Conservation (phyloP, 2,113 vertebrate genomes). For the Channa maculata region DNA sequence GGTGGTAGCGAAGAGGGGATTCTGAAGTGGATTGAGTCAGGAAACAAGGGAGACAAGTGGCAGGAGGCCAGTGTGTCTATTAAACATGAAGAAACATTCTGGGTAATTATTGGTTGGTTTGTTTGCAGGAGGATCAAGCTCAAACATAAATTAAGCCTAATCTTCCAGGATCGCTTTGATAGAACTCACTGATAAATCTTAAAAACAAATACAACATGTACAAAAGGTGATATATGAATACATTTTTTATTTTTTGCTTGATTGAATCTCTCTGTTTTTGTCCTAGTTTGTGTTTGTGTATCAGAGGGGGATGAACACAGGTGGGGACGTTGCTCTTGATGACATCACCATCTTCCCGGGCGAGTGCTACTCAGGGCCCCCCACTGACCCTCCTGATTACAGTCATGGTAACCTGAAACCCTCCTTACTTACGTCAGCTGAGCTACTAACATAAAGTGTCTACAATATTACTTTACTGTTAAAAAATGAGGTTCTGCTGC, state of each 20-base stretch:
- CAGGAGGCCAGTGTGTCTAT: constrained; percentile 51
- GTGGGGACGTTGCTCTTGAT: constrained; percentile 78
- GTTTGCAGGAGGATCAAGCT: too few species aligned
- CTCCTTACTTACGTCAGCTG: neutral
- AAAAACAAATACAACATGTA: neutral
- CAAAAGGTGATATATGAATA: too few species aligned
- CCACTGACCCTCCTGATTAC: constrained; percentile 23
- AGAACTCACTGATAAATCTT: neutral
- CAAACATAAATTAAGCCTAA: too few species aligned
- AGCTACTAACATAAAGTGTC: neutral
- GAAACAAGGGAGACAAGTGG: constrained; percentile 75
- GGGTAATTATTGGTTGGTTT: constrained; percentile 68
- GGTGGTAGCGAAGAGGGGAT: constrained; percentile 58
- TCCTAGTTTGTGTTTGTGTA: constrained; percentile 80
- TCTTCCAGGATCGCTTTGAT: neutral
- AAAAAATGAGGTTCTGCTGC: too few species aligned
- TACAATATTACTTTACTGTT: too few species aligned
- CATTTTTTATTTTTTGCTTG: neutral
- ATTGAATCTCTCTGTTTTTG: neutral
- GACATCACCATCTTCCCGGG: constrained; percentile 65
- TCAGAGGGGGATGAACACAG: constrained; percentile 59
- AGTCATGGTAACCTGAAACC: constrained; percentile 51
- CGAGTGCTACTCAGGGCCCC: constrained; percentile 59
- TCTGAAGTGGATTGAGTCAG: constrained; percentile 73
- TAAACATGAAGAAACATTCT: constrained; percentile 72